Evolutionary conservation across 1,140 invertebrate species (phyloP), one percentile per base, ranked within the genome.

Genomic region (Chymomyza costata): DNA sequence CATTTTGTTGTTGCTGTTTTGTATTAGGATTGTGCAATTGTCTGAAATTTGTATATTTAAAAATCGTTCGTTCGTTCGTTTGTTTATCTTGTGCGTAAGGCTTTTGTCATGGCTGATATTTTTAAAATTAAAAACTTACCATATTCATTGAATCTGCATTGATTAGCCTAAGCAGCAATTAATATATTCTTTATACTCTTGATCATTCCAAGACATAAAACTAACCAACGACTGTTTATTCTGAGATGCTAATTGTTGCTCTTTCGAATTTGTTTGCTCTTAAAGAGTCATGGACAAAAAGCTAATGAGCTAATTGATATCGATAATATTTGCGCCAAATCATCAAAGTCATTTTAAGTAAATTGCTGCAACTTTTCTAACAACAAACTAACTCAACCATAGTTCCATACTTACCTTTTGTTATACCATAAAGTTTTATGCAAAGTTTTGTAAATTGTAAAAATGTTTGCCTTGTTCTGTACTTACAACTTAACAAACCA

Each of bases 401-500:
- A n/a, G n/a, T n/a, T n/a, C n/a, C n/a, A n/a, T n/a, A n/a, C 19
- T 40, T 48, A 50, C 21, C 21, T 25, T 5, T 3, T 25, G 3
- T 25, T 25, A 3, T 25, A 25, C 21, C 8, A 3, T 3, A 58
- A 25, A 43, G 19, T 16, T 16, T 39, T 41, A 11, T 45, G 10
- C 47, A 54, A 34, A 37, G 31, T 54, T 63, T 50, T 57, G 60
- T 60, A 60, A 39, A 65, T 32, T 76, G 71, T 78, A 80, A 37
- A 78, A 80, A 80, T 64, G 73, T 78, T 78, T 78, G 73, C 58
- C 54, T 76, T 71, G 73, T 52, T 71, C 58, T 52, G 19, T 40
- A 19, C 46, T 17, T 58, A n/a, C n/a, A n/a, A n/a, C n/a, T n/a
- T n/a, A n/a, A n/a, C n/a, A n/a, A n/a, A n/a, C n/a, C n/a, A n/a